Conservation (phyloP, 2,113 vertebrate species). For the Oryctolagus cuniculus region mOryCun1.1 NC_091443.1:2592501-2593000, state of each 20-base stretch:
- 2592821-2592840: neutral
- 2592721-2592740: neutral
- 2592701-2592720: neutral
- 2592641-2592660: neutral
- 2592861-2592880: constrained; percentile 60
- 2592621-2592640: neutral
- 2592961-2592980: neutral
- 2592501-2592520: neutral
- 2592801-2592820: neutral
- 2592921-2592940: constrained; percentile 25
- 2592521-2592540: neutral
- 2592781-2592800: neutral
- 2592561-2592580: neutral
- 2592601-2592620: neutral
- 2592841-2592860: constrained; percentile 66
- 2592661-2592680: neutral
- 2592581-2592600: neutral
- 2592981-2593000: neutral
- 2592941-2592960: neutral
- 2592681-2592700: neutral
- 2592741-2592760: neutral
- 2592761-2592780: neutral
- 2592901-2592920: constrained; percentile 44
- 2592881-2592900: constrained; percentile 63
- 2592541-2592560: neutral